Evolutionary conservation across 1,140 invertebrate species (phyloP), one percentile per base, ranked within the genome.

Genomic region (Solen grandis): DNA sequence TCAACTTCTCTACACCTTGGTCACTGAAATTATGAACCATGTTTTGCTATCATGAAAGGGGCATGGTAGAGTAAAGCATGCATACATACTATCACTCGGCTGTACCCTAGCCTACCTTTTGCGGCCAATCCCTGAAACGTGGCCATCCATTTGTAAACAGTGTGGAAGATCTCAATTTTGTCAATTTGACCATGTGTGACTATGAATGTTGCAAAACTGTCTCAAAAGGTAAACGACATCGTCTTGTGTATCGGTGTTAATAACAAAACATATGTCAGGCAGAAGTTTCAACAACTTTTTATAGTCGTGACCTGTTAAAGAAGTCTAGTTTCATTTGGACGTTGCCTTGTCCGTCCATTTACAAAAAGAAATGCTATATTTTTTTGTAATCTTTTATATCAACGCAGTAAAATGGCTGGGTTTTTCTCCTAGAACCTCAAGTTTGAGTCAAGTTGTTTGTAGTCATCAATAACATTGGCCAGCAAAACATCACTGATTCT

Each of bases 391-490:
- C 41, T 68, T 46, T 14, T 16, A 5, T 29, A 68, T 46, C 25
- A 68, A 27, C 19, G 36, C 65, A 14, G 36, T 16, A 14, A 50
- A 68, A 68, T 46, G 65, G 25, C 36, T 33, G 1, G 5, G 25
- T 68, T 8, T 68, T 52, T 46, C 36, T 3, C 38, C 22, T 3
- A 68, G 14, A 25, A 52, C 38, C 10, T 46, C 65, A 16, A 68
- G 10, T 29, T 68, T 68, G 5, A 52, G n/a, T 68, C 65, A 22
- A 52, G 5, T 31, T 68, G 65, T 50, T 31, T 46, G 14, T 38
- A 68, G 46, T 68, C 65, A 68, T 68, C 65, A 68, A 68, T 50
- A 2, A 68, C 4, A 68, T 68, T 68, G n/a, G 10, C 14, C 41
- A 68, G 16, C 36, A 68, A 52, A 25, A 68, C 65, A 29, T 68